Base-by-base conservation (phyloP, 2,888 invertebrate genomes). In the Drosophila quinaria region DNA sequence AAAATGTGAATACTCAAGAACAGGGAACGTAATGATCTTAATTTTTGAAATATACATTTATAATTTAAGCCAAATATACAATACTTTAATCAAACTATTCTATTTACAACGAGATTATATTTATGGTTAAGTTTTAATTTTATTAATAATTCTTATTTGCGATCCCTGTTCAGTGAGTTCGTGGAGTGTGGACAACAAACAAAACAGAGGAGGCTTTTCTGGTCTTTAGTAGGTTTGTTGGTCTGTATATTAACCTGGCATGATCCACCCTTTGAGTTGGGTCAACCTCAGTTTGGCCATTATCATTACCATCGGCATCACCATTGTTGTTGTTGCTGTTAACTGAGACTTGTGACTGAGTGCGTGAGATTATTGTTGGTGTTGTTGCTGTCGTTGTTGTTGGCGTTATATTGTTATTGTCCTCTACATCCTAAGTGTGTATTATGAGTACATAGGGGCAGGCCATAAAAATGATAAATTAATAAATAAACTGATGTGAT, bases 401-500 rank as follows among this genome's bases (percentile, higher is more conserved):
- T 58, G 70, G 51, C 55, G 74, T 58, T 17, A 54, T 42, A 78
- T 73, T 87, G 51, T 81, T 80, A 81, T 79, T 87, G 39, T 84
- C 90, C 65, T 87, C 87, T 78, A 84, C 9, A 75, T 89, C 90
- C 91, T 91, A 71, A 46, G 58, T 46, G 50, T 55, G 25, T 31
- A 47, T 17, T 17, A 50, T 25, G 55, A 47, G 15, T 42, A 44
- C 39, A 37, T 47, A 59, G 19, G 37, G 51, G 37, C 39, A 39
- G 29, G 29, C 8, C 29, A 29, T 15, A 33, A n/a, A 29, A 33
- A 10, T 8, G 35, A 15, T n/a, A 49, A 49, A 17, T 33, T 13
- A 29, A 29, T 29, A 29, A 29, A 33, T 49, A 11, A 50, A 35
- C 33, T n/a, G 4, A 49, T 29, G 17, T 33, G 35, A 22, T 35